Evolutionary conservation across 2,797 vertebrate species (phyloP).

Genomic region (Halcyon smyrnensis): DNA sequence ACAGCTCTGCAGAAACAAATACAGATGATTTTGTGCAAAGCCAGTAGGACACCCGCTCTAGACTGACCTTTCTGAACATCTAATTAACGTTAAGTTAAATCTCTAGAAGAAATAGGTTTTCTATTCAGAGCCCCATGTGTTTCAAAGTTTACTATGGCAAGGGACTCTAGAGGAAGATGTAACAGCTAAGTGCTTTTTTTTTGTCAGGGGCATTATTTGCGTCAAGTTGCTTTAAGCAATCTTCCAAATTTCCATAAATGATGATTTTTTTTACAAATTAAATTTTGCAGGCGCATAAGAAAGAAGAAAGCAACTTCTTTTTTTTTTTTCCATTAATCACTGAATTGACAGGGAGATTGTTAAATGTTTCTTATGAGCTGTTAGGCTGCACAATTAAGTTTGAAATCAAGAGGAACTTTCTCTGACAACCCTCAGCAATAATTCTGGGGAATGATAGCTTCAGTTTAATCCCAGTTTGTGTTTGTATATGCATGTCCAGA

Average conservation of each 20-base stretch:
- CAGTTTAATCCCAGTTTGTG: constrained; percentile 34
- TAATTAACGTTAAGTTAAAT: background rate
- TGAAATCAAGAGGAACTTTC: constrained; percentile 58
- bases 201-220: constrained; percentile 3
- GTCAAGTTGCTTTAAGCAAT: constrained; percentile 51
- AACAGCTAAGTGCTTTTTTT: background rate
- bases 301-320: constrained; percentile 4
- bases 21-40: background rate
- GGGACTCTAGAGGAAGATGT: background rate
- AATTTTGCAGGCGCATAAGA: constrained; percentile 51
- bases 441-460: constrained; percentile 20
- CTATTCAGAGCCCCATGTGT: background rate
- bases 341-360: constrained; percentile 44
- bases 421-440: constrained; percentile 32
- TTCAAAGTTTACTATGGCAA: constrained; percentile 3
- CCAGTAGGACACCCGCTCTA: background rate
- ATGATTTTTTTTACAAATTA: constrained; percentile 65
- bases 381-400: constrained; percentile 54
- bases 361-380: constrained; percentile 47
- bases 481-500: background rate
- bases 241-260: constrained; percentile 42
- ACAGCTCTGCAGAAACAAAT: background rate
- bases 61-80: background rate
- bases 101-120: constrained; percentile 4
- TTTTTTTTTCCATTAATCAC: constrained; percentile 11